Conservation (phyloP, 2,113 vertebrate species). For the Phodopus roborovskii region DNA sequence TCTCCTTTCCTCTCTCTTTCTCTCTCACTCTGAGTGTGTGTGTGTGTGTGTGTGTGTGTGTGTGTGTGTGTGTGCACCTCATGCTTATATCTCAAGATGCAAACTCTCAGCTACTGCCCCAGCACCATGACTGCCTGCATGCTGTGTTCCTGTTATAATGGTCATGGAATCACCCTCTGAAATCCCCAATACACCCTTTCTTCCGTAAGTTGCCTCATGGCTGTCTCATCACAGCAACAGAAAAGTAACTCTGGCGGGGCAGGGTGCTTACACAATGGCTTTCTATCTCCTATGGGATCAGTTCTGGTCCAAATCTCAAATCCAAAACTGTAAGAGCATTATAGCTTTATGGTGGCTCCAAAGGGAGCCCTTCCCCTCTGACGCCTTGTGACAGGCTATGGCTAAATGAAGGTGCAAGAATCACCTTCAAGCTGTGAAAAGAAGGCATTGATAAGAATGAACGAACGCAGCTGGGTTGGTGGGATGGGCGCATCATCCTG, state of each 20-base stretch:
- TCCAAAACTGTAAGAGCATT: not conserved
- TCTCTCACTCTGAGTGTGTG: not conserved
- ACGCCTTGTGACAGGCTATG: not conserved
- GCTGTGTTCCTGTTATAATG: not conserved
- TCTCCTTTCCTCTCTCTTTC: not conserved
- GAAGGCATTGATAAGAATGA: too few relatives aligned
- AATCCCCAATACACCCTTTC: not conserved
- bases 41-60: too few relatives aligned
- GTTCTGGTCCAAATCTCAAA: not conserved
- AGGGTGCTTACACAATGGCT: too few relatives aligned
- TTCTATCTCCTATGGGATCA: not conserved
- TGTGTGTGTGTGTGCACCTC: too few relatives aligned
- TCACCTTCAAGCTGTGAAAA: not conserved
- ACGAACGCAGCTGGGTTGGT: not conserved
- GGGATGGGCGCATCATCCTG: not conserved
- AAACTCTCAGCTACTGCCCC: not conserved
- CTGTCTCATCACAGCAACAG: not conserved
- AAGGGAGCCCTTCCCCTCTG: not conserved
- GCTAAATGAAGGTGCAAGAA: not conserved
- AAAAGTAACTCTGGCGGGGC: not conserved
- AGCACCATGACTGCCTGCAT: not conserved
- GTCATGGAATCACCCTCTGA: not conserved
- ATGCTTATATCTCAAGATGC: not conserved
- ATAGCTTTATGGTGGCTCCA: not conserved
- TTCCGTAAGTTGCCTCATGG: not conserved